Conservation (phyloP, 2,888 invertebrate genomes). For the Itoplectis maculator region DNA sequence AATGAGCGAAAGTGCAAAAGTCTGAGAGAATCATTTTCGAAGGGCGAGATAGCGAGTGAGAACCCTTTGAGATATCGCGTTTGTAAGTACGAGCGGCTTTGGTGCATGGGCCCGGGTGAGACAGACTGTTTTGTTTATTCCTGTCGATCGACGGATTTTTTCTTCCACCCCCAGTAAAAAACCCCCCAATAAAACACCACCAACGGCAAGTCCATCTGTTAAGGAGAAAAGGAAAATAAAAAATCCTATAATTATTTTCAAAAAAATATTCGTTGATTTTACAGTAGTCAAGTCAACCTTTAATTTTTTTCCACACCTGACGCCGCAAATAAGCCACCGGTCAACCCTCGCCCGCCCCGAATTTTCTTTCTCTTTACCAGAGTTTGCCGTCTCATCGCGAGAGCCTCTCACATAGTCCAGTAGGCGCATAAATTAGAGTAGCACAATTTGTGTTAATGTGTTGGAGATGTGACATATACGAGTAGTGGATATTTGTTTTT, state of each 20-base stretch:
- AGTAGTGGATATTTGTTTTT: constrained; percentile 39
- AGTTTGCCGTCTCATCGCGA: constrained; percentile 32
- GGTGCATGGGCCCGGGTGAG: constrained; percentile 79
- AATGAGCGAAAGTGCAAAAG: constrained; percentile 49
- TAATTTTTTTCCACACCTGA: constrained; percentile 65
- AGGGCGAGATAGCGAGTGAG: constrained; percentile 53
- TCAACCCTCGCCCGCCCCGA: constrained; percentile 31
- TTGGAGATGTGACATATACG: constrained; percentile 27
- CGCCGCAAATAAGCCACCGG: constrained; percentile 64
- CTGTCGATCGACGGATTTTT: constrained; percentile 42
- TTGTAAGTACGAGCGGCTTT: constrained; percentile 82
- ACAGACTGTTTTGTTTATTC: constrained; percentile 49
- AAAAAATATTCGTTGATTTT: constrained; percentile 22
- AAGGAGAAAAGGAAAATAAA: constrained; percentile 6
- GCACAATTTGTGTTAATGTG: constrained; percentile 70
- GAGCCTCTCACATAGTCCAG: constrained; percentile 75
- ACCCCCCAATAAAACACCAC: constrained; percentile 16
- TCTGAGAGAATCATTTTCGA: constrained; percentile 51
- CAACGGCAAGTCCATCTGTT: constrained; percentile 20
- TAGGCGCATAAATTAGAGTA: constrained; percentile 73
- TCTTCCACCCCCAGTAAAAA: constrained; percentile 17
- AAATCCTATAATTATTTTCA: background rate
- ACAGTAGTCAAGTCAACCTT: constrained; percentile 39
- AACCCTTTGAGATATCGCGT: constrained; percentile 76
- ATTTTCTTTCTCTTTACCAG: constrained; percentile 31